Conservation (phyloP, 2,113 vertebrate genomes). For the Caloenas nicobarica region DNA sequence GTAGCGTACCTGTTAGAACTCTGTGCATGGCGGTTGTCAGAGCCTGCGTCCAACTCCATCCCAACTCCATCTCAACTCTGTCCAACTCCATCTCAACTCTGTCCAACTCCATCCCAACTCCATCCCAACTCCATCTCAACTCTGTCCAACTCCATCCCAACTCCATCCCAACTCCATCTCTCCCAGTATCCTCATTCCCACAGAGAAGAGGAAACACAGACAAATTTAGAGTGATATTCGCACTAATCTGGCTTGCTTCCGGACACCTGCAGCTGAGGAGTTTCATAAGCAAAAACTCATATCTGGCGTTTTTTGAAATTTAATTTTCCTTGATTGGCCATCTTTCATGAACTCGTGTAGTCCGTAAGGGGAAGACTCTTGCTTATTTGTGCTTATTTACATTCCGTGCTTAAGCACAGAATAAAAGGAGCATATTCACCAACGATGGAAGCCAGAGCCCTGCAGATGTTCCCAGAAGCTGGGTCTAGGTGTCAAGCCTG, state of each 20-base stretch:
- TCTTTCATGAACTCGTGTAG: not conserved
- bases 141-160: too few relatives aligned
- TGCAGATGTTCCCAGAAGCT: not conserved
- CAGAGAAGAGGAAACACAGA: not conserved
- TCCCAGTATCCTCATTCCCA: not conserved
- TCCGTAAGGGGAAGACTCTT: not conserved
- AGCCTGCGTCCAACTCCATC: not conserved
- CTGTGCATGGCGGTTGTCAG: not conserved
- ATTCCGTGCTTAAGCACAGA: not conserved
- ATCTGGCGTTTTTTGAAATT: not conserved
- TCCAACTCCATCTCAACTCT: not conserved
- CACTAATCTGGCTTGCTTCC: not conserved
- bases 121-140: too few relatives aligned
- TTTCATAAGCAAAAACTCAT: not conserved
- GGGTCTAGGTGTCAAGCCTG: accelerated
- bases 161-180: not conserved
- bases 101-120: not conserved
- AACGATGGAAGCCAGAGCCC: accelerated
- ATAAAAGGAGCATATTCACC: not conserved
- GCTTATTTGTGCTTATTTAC: not conserved
- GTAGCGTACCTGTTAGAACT: not conserved
- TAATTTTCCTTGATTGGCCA: not conserved
- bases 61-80: not conserved
- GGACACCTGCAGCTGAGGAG: not conserved
- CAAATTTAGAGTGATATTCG: not conserved